These are phyloP conservation scores for Lysandra bellargus DNA, from an alignment of 2,888 invertebrate species.

Conservation along the genomic window DNA sequence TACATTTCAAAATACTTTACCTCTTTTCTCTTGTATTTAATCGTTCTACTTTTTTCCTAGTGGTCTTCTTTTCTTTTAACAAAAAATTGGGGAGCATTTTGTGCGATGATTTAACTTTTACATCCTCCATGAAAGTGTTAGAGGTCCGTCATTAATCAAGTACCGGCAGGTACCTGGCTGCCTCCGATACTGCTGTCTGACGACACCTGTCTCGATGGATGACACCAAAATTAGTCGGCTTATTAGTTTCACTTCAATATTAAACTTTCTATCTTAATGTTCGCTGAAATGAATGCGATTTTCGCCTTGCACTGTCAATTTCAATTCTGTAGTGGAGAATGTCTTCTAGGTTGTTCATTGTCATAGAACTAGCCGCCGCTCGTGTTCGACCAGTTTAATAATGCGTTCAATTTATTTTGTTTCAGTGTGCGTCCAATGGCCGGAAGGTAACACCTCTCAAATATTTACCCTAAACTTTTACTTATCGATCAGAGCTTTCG, in stretches of 20 bases:
- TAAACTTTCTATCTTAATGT: constrained; percentile 54
- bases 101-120: background rate
- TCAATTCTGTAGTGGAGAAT: constrained; percentile 71
- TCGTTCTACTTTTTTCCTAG: background rate
- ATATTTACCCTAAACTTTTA: constrained; percentile 46
- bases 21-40: background rate
- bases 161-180: constrained; percentile 49
- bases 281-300: constrained; percentile 69
- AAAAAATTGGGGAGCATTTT: background rate
- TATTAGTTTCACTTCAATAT: constrained; percentile 58
- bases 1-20: background rate
- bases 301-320: constrained; percentile 66
- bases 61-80: background rate
- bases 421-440: constrained; percentile 95
- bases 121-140: background rate
- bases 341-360: constrained; percentile 62
- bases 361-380: constrained; percentile 50
- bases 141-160: background rate
- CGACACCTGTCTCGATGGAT: constrained; percentile 52
- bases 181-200: constrained; percentile 63
- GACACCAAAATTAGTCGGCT: constrained; percentile 65
- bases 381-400: constrained; percentile 31
- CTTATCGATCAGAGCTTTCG: constrained; percentile 63
- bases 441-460: constrained; percentile 85
- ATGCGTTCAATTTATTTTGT: constrained; percentile 71